Conservation (phyloP, 2,113 vertebrate species). For the Pluvianellus socialis region DNA sequence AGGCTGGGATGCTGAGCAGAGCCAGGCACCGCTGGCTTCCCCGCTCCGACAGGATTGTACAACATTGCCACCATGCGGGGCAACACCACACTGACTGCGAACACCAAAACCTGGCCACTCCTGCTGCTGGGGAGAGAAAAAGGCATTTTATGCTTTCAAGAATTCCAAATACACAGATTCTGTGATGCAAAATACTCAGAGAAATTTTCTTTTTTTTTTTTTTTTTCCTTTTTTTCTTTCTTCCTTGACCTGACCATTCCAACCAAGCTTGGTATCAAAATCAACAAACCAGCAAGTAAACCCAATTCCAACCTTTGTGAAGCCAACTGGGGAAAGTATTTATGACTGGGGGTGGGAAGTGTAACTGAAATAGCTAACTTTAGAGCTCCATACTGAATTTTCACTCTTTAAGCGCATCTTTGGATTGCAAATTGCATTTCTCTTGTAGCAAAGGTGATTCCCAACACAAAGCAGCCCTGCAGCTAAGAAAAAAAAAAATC, state of each 20-base stretch:
- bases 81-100: background rate
- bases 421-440: background rate
- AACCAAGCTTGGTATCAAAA: background rate
- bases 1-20: background rate
- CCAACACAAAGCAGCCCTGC: background rate
- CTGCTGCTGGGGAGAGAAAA: background rate
- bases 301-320: background rate
- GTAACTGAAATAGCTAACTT: background rate
- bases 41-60: background rate
- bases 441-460: background rate
- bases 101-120: background rate
- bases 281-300: background rate
- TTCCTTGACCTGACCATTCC: background rate
- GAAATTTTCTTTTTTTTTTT: background rate
- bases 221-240: background rate
- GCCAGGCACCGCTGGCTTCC: too few relatives aligned
- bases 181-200: background rate
- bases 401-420: background rate
- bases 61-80: conserved; percentile 28
- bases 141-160: background rate
- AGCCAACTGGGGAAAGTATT: background rate
- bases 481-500: background rate
- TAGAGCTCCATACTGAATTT: background rate
- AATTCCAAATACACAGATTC: background rate
- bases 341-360: background rate